Conservation (phyloP, 2,888 invertebrate genomes). For the Spodoptera picta region DNA sequence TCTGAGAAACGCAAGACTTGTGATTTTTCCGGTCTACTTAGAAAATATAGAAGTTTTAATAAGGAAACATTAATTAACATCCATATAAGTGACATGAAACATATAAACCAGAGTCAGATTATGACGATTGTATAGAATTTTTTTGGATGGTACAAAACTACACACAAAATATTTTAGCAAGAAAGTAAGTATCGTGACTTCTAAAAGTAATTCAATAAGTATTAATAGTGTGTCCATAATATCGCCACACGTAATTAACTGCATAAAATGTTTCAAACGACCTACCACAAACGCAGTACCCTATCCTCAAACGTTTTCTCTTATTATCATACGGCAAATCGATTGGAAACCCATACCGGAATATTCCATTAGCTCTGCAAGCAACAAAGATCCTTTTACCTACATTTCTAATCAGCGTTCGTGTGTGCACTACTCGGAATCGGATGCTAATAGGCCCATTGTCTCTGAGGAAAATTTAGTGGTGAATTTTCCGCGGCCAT, state of each 20-base stretch:
- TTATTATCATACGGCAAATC: constrained; percentile 34
- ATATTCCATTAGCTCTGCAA: constrained; percentile 42
- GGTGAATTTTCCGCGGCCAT: constrained; percentile 72
- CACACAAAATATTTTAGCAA: too few species aligned
- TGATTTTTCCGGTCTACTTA: too few species aligned
- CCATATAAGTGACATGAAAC: too few species aligned
- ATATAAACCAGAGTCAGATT: too few species aligned
- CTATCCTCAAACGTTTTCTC: constrained; percentile 5
- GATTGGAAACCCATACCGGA: constrained; percentile 39
- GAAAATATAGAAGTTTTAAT: too few species aligned
- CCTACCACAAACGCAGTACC: constrained; percentile 8
- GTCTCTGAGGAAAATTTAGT: constrained; percentile 75
- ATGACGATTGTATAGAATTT: too few species aligned
- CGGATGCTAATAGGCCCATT: constrained; percentile 68
- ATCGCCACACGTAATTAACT: not conserved
- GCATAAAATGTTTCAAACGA: not conserved
- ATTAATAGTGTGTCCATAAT: too few species aligned
- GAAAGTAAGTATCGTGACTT: too few species aligned
- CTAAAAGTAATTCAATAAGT: too few species aligned
- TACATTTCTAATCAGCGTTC: constrained; percentile 54
- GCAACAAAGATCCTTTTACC: constrained; percentile 42
- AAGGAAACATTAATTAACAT: too few species aligned
- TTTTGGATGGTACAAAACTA: too few species aligned
- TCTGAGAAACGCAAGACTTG: too few species aligned
- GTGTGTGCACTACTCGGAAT: constrained; percentile 44